Base-by-base conservation (phyloP, 2,113 vertebrate genomes). In the Cephalopterus ornatus region DNA sequence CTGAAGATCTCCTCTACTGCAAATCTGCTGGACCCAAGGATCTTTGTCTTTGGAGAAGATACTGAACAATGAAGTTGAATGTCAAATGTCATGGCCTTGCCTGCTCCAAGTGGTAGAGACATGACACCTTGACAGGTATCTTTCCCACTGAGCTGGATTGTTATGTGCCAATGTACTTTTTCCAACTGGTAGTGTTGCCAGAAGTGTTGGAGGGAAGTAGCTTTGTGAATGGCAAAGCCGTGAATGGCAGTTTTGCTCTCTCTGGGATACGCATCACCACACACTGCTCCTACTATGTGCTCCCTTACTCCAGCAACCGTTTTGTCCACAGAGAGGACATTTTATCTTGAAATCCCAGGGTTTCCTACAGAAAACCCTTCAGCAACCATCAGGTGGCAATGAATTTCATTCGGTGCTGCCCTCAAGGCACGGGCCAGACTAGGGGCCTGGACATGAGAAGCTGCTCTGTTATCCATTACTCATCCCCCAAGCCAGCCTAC, bases 401-500 rank as follows among this genome's bases (percentile, higher is more conserved):
- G 72, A 68, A 81, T 84, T 88, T 23, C 37, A 78, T 28, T n/a
- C 41, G 27, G 32, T 1, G 0, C 30, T 89, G 35, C 88, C 90
- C 88, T 92, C 28, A 53, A 81, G 88, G 79, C 92, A 63, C 6
- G 0, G 1, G 41, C 61, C 4, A 5, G 53, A 49, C 32, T 4
- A 68, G 33, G 7, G 26, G 9, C 44, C 61, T 85, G 68, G 55
- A 70, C 71, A 67, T 18, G 50, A 77, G 72, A 61, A 88, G 85
- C 79, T 30, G 30, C 44, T 95, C 86, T 96, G 93, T 91, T 87
- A 92, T 8, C 76, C 62, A 92, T 95, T 94, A 95, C 86, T 89
- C 56, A 73, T 62, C 68, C 79, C 73, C 41, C 0, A 0, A 74
- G 62, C 77, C 85, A 89, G 61, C 73, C 72, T 74, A 22, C 26